These are phyloP conservation scores for Agonopterix subpropinquella DNA, from an alignment of 2,888 invertebrate species.

Conservation along the genomic window DNA sequence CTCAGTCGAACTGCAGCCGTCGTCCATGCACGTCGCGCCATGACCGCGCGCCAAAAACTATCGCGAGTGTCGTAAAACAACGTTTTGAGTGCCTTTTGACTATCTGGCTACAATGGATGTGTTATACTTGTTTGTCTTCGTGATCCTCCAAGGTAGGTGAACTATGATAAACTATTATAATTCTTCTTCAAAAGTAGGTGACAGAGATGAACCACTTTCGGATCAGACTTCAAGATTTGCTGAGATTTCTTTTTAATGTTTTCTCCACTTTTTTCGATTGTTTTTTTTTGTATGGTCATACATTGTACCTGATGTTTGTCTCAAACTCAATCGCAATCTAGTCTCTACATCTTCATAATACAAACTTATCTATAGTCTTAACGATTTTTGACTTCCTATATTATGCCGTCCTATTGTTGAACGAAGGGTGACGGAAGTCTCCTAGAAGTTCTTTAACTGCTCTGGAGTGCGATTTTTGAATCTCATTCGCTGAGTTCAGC, in stretches of 20 bases:
- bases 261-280: not conserved
- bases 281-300: not conserved
- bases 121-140: slow-evolving; percentile 35
- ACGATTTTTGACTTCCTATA: no score
- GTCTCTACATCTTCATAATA: no score
- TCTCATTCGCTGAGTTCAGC: no score
- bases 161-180: slow-evolving; percentile 1
- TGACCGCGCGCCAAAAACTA: slow-evolving; percentile 33
- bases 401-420: no score
- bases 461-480: no score
- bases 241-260: not conserved
- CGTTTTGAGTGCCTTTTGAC: slow-evolving; percentile 33
- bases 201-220: slow-evolving; percentile 8
- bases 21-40: slow-evolving; percentile 36
- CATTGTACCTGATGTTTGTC: no score
- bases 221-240: not conserved
- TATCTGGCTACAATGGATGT: slow-evolving; percentile 47
- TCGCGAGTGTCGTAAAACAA: slow-evolving; percentile 49
- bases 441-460: no score
- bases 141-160: slow-evolving; percentile 42
- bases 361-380: no score
- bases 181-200: slow-evolving; percentile 1
- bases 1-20: slow-evolving; percentile 40
- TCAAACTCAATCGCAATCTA: no score
- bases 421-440: no score